A percentile compares a stretch with the other conserved stretches of the same genome.
These are phyloP conservation scores for Noctua pronuba DNA, from an alignment of 2,888 invertebrate genomes.

Conservation along the genomic window DNA sequence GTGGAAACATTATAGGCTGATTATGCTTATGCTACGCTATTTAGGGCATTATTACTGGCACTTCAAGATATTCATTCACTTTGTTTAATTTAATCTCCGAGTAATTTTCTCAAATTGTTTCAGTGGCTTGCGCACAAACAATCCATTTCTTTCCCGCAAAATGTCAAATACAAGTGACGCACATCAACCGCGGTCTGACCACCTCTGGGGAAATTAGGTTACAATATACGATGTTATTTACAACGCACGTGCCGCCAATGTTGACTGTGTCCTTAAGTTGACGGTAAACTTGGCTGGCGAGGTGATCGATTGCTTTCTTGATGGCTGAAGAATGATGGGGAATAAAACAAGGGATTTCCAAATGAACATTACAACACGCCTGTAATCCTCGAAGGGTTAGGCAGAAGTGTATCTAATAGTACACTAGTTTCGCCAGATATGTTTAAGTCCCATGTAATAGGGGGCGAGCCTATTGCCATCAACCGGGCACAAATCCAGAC, in stretches of 20 bases:
- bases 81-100: not conserved
- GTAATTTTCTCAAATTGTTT: not conserved
- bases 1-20: too few relatives aligned
- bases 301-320: constrained; percentile 29
- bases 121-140: not conserved
- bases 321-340: constrained; percentile 10
- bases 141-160: constrained; percentile 39
- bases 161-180: constrained; percentile 42
- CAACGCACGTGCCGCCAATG: constrained; percentile 24
- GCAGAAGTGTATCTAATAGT: too few relatives aligned
- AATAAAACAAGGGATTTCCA: not conserved
- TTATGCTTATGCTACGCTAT: too few relatives aligned
- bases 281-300: constrained; percentile 8
- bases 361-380: not conserved
- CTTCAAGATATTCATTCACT: not conserved
- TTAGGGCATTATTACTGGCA: not conserved
- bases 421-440: too few relatives aligned
- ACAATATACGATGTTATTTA: constrained; percentile 50
- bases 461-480: too few relatives aligned
- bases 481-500: too few relatives aligned
- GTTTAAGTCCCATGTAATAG: too few relatives aligned
- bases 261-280: not conserved
- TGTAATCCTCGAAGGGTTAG: too few relatives aligned
- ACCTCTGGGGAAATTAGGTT: constrained; percentile 58
- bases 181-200: constrained; percentile 10